A percentile compares a stretch with the other conserved stretches of the same genome.
Evolutionary conservation across 2,888 invertebrate species (phyloP).

Genomic region (Camponotus fellah): DNA sequence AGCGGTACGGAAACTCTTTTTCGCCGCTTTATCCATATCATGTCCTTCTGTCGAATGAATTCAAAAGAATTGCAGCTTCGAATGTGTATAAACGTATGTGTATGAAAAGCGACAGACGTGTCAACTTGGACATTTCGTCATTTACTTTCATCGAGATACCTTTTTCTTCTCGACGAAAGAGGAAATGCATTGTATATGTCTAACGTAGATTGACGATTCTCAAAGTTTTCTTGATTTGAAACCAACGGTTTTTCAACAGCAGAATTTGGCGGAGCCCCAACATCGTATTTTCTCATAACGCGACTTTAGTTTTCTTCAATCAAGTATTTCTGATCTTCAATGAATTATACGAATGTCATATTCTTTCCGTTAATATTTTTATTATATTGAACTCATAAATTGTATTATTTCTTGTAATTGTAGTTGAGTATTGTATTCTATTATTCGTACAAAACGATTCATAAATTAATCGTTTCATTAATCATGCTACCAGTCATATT

Average conservation of each 20-base stretch:
- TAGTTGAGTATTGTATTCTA: background rate
- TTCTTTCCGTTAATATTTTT: background rate
- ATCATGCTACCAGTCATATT: background rate
- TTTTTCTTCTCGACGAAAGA: conserved; percentile 8
- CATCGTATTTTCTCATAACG: background rate
- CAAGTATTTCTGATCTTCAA: background rate
- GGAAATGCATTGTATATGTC: conserved; percentile 17
- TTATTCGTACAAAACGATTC: background rate
- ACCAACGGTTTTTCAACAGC: background rate
- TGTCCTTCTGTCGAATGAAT: background rate
- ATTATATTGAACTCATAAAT: background rate
- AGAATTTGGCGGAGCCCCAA: background rate
- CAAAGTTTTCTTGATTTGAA: conserved; percentile 31
- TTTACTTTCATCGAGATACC: conserved; percentile 16
- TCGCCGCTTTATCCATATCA: background rate
- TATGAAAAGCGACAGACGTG: conserved; percentile 1
- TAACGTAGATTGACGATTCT: background rate
- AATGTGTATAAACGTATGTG: background rate
- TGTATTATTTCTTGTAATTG: background rate
- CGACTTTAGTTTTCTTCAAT: background rate
- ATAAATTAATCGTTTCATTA: conserved; percentile 5
- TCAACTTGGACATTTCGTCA: conserved; percentile 37
- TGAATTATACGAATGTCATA: background rate
- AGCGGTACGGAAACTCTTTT: conserved; percentile 25
- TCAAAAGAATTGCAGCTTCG: conserved; percentile 14